A percentile compares a stretch with the other conserved stretches of the same genome.
phyloP scores from a whole-genome alignment of 2,888 invertebrate species.

The Tenthredo distinguenda region DNA sequence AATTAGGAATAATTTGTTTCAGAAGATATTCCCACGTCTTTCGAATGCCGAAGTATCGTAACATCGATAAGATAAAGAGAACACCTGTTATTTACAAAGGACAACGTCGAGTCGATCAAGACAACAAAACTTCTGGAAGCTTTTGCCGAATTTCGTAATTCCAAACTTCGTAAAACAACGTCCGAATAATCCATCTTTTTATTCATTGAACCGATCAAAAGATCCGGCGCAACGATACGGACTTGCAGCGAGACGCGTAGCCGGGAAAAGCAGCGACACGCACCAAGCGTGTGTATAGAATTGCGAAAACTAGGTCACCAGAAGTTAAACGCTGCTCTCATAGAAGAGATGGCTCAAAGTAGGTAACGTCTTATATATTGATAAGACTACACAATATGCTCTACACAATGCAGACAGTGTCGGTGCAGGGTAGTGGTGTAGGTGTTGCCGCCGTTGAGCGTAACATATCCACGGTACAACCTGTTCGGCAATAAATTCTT shows the following conservation, averaged over 20 bases:
- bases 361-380: slow-evolving; percentile 46
- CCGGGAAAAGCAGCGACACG: slow-evolving; percentile 44
- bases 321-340: slow-evolving; percentile 68
- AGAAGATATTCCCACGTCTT: too few species aligned
- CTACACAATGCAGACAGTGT: not conserved
- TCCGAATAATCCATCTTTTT: not conserved
- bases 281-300: slow-evolving; percentile 53
- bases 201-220: not conserved
- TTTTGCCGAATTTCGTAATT: too few species aligned
- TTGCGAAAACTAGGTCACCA: slow-evolving; percentile 75
- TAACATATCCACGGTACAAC: not conserved
- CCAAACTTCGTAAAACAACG: too few species aligned
- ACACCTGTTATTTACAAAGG: not conserved
- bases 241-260: slow-evolving; percentile 1
- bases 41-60: not conserved
- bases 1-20: too few species aligned
- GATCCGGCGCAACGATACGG: not conserved
- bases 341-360: slow-evolving; percentile 50
- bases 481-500: not conserved
- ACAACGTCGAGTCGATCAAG: not conserved
- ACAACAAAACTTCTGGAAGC: too few species aligned
- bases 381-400: slow-evolving; percentile 34
- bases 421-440: not conserved
- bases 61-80: not conserved
- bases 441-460: slow-evolving; percentile 13